Evolutionary conservation across 2,888 invertebrate species (phyloP), one percentile per base, ranked within the genome.

Genomic region (Lamellibrachia satsuma): DNA sequence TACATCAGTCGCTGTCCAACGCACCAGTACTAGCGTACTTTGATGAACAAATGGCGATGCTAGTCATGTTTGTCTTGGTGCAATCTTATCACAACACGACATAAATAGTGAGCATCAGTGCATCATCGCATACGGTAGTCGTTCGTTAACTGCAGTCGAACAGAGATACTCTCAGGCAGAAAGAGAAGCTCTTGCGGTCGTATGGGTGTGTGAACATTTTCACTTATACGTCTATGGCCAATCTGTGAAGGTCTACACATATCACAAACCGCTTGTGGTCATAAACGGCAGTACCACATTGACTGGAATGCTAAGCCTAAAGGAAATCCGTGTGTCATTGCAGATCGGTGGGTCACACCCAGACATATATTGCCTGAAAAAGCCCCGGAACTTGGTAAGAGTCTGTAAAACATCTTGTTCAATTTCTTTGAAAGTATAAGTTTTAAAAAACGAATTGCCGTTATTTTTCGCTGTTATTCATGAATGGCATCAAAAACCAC

Each of bases 121-220:
- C 27, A 52, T 91, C 22, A 52, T 93, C 8, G 52, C 91, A 1
- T 95, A 94, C 92, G 94, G 93, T 15, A 95, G 95, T 92, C 90
- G 94, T 60, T 92, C 94, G 3, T 93, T 94, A 1, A 94, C 94
- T 8, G 93, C 94, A 60, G 93, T 93, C 7, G 95, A 95, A 92
- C 52, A 93, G 8, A 93, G 94, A 6, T 95, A 95, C 92, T 94
- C 94, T 2, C 95, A 95, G 92, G 95, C 95, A 9, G 95, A 95
- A 90, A 92, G 95, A 9, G 95, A 95, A 90, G 93, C 93, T n/a
- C 92, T 93, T 11, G 92, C 92, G 6, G 75, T 94, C n/a, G 91
- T 93, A 52, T 95, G 94, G 95, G 94, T 94, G 7, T 94, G 94
- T 90, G 95, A 95, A 93, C 94, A 95, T 92, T 95, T 95, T 93